phyloP scores from a whole-genome alignment of 2,888 invertebrate species.

The Vandiemenella viatica region DNA sequence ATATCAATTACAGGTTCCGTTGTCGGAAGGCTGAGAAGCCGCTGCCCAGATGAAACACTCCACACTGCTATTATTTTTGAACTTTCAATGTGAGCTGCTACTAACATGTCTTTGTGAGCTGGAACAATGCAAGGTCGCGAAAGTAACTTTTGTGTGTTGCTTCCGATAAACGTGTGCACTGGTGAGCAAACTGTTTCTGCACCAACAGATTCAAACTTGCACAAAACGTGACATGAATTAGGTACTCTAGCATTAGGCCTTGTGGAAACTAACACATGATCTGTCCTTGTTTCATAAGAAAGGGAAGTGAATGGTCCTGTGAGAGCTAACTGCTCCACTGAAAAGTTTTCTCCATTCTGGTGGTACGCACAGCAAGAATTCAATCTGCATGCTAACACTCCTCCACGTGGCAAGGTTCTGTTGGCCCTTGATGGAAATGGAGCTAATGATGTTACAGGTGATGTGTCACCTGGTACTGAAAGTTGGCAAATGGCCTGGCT shows the following conservation, averaged over 20 bases:
- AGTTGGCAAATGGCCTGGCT: constrained; percentile 29
- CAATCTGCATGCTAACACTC: constrained; percentile 58
- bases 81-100: constrained; percentile 62
- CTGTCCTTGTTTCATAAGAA: constrained; percentile 45
- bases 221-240: constrained; percentile 26
- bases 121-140: constrained; percentile 45
- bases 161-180: constrained; percentile 48
- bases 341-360: constrained; percentile 25
- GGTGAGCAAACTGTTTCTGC: constrained; percentile 36
- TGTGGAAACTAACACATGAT: constrained; percentile 53
- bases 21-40: constrained; percentile 39
- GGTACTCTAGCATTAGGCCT: constrained; percentile 43
- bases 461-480: constrained; percentile 39
- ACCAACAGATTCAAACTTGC: constrained; percentile 25
- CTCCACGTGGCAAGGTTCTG: constrained; percentile 34
- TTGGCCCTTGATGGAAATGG: constrained; percentile 32
- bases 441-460: constrained; percentile 54
- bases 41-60: constrained; percentile 39
- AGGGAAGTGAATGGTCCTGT: constrained; percentile 65
- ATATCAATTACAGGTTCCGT: constrained; percentile 53
- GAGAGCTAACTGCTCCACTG: constrained; percentile 38
- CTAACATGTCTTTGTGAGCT: constrained; percentile 40
- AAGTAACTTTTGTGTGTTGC: constrained; percentile 48
- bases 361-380: constrained; percentile 49
- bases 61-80: constrained; percentile 48